Evolutionary conservation across 2,797 vertebrate genomes (phyloP).

Genomic region (Cynodonichthys magdalenae): DNA sequence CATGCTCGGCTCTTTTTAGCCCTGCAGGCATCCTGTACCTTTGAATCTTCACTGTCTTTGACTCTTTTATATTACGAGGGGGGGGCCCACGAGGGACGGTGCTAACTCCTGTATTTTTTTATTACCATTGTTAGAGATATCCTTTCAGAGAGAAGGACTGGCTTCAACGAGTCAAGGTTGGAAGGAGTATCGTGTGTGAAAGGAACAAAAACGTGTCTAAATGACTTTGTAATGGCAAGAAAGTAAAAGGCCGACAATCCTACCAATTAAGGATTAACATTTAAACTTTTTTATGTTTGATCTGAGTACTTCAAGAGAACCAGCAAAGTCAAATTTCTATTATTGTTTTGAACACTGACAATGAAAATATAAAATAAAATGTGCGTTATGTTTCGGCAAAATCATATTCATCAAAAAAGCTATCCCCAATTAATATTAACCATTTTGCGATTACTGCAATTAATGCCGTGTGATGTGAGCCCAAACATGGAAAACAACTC

Average conservation of each 20-base stretch:
- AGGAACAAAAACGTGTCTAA: constrained; percentile 11
- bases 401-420: too few species aligned
- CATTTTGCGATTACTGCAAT: too few species aligned
- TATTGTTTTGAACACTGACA: too few species aligned
- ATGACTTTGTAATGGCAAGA: neutral
- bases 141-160: constrained; percentile 10
- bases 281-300: too few species aligned
- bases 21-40: constrained; percentile 47
- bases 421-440: too few species aligned
- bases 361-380: too few species aligned
- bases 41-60: constrained; percentile 43
- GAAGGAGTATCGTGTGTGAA: constrained; percentile 8
- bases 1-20: constrained; percentile 33
- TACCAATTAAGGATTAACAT: too few species aligned
- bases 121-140: constrained; percentile 26
- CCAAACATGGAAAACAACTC: too few species aligned
- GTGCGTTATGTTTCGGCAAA: too few species aligned
- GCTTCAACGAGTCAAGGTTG: constrained; percentile 25
- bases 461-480: too few species aligned
- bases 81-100: constrained; percentile 20
- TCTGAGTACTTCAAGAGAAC: too few species aligned
- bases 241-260: neutral
- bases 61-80: constrained; percentile 32
- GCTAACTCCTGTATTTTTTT: constrained; percentile 27
- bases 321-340: too few species aligned